These are phyloP conservation scores for Pardalotus punctatus DNA, from an alignment of 2,113 vertebrate genomes.

Conservation along the genomic window DNA sequence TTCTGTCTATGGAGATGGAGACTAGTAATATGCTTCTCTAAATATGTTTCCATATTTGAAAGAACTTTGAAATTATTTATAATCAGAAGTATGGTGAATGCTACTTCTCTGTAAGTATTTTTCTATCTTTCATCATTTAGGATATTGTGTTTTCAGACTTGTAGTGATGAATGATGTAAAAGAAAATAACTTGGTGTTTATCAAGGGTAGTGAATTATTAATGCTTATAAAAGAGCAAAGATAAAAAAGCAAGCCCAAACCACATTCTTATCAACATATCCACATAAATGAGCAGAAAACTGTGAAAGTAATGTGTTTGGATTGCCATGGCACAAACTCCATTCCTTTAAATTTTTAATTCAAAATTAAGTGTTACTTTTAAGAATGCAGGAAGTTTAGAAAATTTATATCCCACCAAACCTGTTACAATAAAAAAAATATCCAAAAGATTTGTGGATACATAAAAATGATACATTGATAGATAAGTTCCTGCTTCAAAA, in stretches of 20 bases:
- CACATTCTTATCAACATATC: not conserved
- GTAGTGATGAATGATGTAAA: not conserved
- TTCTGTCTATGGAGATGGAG: not conserved
- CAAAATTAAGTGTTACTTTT: not conserved
- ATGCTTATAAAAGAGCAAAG: not conserved
- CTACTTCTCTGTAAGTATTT: not conserved
- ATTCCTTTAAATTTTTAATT: not conserved
- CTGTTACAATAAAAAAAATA: not conserved
- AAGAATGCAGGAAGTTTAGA: not conserved
- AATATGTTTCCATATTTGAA: not conserved
- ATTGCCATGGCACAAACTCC: not conserved
- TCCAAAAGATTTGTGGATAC: not conserved
- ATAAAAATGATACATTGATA: not conserved
- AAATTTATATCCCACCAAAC: not conserved
- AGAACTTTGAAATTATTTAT: not conserved
- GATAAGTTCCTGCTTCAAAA: not conserved
- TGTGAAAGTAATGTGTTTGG: not conserved
- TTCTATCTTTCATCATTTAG: not conserved
- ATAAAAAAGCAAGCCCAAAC: not conserved
- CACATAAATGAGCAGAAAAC: not conserved
- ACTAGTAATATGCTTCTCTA: not conserved
- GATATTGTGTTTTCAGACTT: not conserved
- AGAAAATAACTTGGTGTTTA: not conserved
- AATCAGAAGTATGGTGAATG: not conserved
- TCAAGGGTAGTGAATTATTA: not conserved